These are phyloP conservation scores for Gallinago stenura DNA, from an alignment of 2,797 vertebrate species.

Conservation along the genomic window DNA sequence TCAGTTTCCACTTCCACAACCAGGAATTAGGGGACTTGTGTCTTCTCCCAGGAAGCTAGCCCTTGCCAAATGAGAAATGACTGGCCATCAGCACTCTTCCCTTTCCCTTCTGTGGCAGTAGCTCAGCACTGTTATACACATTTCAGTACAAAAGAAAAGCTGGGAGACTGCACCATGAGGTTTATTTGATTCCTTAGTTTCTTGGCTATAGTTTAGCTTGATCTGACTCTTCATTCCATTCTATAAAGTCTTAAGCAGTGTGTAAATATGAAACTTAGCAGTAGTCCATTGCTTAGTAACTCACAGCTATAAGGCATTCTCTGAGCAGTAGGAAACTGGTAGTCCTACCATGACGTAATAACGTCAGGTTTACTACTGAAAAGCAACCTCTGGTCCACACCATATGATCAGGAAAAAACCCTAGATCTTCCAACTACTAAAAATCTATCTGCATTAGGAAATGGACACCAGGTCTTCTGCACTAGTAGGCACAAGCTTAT, in stretches of 20 bases:
- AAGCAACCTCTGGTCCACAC: neutral
- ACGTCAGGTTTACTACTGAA: accelerated
- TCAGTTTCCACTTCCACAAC: neutral
- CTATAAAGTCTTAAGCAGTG: neutral
- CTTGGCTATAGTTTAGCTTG: neutral
- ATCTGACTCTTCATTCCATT: neutral
- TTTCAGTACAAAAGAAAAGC: neutral
- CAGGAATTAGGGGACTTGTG: neutral
- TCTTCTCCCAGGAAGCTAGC: neutral
- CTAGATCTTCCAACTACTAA: neutral
- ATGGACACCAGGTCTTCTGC: neutral
- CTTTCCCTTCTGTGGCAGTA: neutral
- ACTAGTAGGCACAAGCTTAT: neutral
- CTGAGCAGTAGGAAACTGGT: no score
- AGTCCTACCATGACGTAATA: neutral
- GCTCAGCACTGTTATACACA: neutral
- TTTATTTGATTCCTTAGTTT: neutral
- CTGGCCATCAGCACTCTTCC: neutral
- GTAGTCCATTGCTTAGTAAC: no score
- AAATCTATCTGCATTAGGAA: neutral
- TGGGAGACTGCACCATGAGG: neutral
- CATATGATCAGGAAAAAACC: accelerated
- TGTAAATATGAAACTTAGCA: neutral
- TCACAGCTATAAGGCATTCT: no score
- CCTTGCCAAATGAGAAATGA: neutral